Base-by-base conservation (phyloP, 2,797 vertebrate genomes). In the Halcyon chelicuti region DNA sequence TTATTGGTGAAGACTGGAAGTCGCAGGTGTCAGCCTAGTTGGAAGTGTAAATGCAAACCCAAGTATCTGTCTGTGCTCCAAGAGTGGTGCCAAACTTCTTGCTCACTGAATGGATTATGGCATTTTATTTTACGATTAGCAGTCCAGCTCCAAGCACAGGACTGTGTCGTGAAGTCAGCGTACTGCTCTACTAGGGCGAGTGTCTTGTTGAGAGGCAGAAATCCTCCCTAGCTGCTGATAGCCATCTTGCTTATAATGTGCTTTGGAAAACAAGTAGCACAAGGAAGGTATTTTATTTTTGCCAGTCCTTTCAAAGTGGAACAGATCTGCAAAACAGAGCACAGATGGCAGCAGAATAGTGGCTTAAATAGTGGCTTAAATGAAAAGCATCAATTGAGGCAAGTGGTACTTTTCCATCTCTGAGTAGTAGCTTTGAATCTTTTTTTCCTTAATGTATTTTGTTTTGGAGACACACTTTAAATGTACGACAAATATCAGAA, bases 211-310 rank as follows among this genome's bases (percentile, higher is more conserved):
- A 42, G 76, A 76, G 55, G 33, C 88, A 63, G 60, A 94, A 49
- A 86, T 39, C 82, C 47, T 82, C 47, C 82, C 67, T 46, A 15
- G 40, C 68, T 63, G 61, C 79, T 84, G 82, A 79, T 90, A 75
- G 49, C 66, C 73, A 28, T 86, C 93, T 75, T 92, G 55, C 76
- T 74, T 31, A n/a, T 6, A 67, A 73, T 40, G 85, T 62, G 46
- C 87, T 88, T 79, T 68, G 88, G 75, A 78, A 86, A 95, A 79
- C 79, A 76, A 86, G 44, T 6, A 82, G 88, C 88, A 92, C 94
- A 95, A 92, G 80, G 83, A 88, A 86, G 44, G 93, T 90, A 73
- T 95, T 97, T 95, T 90, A 70, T 70, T 90, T 67, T 87, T 82
- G 86, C 63, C 80, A 93, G 0, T 55, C 80, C 90, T 92, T 90